Conservation (phyloP, 2,113 vertebrate species). For the Poeciliopsis occidentalis region DNA sequence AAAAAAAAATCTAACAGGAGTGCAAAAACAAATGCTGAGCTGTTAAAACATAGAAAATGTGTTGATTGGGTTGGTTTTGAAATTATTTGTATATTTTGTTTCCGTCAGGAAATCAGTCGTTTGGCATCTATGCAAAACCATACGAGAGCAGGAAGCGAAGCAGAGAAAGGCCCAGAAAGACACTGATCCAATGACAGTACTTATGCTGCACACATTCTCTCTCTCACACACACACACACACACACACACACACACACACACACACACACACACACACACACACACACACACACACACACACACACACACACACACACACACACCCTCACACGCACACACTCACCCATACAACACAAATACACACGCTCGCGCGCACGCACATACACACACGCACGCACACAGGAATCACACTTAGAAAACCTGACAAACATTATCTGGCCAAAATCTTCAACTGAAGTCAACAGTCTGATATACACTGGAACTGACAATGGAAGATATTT, state of each 20-base stretch:
- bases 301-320: neutral
- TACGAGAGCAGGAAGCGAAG: constrained; percentile 51
- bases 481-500: constrained; percentile 27
- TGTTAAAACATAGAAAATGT: constrained; percentile 10
- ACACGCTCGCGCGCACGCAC: neutral
- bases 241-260: constrained; percentile 12
- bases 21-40: constrained; percentile 1
- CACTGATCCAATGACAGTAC: constrained; percentile 42
- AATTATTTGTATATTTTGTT: constrained; percentile 15
- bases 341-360: too few relatives aligned
- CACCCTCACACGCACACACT: constrained; percentile 9
- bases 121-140: constrained; percentile 76
- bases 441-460: constrained; percentile 18
- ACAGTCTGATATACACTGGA: neutral
- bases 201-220: constrained; percentile 21
- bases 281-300: constrained; percentile 8
- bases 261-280: neutral
- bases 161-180: constrained; percentile 41
- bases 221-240: neutral
- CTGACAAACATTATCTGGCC: constrained; percentile 21
- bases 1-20: neutral
- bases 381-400: constrained; percentile 9
- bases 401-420: neutral
- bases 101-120: constrained; percentile 54
- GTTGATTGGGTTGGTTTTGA: constrained; percentile 37